Evolutionary conservation across 2,113 vertebrate species (phyloP), one percentile per base, ranked within the genome.

Genomic region (Chascanopsetta lugubris): DNA sequence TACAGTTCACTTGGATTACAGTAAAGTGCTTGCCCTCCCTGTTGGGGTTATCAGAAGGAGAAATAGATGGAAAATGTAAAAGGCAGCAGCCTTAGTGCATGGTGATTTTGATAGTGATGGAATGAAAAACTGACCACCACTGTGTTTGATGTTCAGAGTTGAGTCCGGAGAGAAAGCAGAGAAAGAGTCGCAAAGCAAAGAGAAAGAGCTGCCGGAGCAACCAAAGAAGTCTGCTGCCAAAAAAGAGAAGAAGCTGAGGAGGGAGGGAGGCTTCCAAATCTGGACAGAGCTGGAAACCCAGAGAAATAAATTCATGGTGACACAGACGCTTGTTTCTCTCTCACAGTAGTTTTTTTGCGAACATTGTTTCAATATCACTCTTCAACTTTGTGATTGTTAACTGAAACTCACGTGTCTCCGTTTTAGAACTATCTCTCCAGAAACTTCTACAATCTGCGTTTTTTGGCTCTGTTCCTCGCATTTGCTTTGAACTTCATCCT

Each of bases 401-500:
- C 13, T 66, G 2, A 49, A 45, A 21, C n/a, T n/a, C n/a, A 54
- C 50, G 20, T 43, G 17, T 67, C 21, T 69, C 29, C 76, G 55
- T 34, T 64, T 45, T 40, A 97, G 96, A 98, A 98, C 85, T 96
- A 94, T 88, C 92, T 98, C 34, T 97, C 95, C 5, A 92, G 96
- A 62, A 98, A 98, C 86, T 98, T 97, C 82, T 98, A 98, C 87
- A 98, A 96, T 65, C 88, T 98, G 57, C 91, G 96, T 0, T 97
- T 95, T 85, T 87, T 98, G 62, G 94, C 96, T 29, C 90, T 98
- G 56, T 98, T 98, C 80, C 79, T 98, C 24, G 94, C 96, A 2
- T 98, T 98, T 47, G 96, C 96, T 30, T 87, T 98, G 80, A 98
- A 98, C 91, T 98, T 98, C 82, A 97, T 98, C 86, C 82, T 98